Evolutionary conservation across 2,113 vertebrate species (phyloP).

Genomic region (Rynchops niger): DNA sequence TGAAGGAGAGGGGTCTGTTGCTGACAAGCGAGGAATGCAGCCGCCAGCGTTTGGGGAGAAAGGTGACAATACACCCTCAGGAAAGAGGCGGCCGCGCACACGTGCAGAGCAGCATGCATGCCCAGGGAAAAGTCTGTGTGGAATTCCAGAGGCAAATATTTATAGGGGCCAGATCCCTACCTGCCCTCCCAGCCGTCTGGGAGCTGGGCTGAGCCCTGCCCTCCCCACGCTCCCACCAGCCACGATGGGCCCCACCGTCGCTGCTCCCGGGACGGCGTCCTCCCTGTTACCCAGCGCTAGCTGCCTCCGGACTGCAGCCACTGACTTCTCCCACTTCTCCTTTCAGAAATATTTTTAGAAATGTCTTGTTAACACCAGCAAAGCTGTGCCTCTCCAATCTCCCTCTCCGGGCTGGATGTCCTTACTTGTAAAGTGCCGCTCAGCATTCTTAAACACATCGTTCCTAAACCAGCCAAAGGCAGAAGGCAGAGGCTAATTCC

Average conservation of each 20-base stretch:
- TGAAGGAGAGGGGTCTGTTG: background rate
- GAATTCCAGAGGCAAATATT: conserved; percentile 15
- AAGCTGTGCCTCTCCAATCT: background rate
- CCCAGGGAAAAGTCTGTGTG: background rate
- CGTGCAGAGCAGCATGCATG: background rate
- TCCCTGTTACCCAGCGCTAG: background rate
- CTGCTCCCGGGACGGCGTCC: fast-evolving
- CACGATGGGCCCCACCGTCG: fast-evolving
- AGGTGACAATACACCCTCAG: background rate
- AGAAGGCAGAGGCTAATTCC: background rate
- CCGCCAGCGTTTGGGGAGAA: background rate
- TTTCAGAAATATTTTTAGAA: background rate
- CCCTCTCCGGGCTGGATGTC: background rate
- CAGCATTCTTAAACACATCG: background rate
- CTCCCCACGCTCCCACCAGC: background rate
- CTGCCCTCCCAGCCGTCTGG: background rate
- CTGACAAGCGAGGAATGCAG: background rate
- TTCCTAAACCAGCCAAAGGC: background rate
- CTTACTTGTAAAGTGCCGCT: background rate
- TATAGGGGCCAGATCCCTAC: background rate
- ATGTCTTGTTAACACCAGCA: background rate
- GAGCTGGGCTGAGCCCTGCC: background rate
- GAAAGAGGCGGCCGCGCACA: background rate
- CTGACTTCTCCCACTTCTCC: background rate
- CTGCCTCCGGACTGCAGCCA: background rate